Evolutionary conservation across 2,888 invertebrate species (phyloP).

Genomic region (Eristalinus aeneus): DNA sequence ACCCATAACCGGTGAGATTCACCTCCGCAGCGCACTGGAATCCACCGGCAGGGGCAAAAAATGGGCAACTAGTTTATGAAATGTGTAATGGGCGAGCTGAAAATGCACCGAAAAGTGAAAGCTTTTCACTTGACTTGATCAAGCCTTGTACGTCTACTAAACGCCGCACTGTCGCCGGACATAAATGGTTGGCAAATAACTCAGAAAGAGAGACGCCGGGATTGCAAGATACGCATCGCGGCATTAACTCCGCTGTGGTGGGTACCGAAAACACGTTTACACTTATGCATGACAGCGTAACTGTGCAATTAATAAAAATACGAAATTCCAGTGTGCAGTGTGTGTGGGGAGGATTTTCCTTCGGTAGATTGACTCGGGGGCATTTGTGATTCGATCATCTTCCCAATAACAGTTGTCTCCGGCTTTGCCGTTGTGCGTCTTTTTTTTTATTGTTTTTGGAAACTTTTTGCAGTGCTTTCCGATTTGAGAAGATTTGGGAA

Average conservation of each 20-base stretch:
- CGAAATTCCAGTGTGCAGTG: conserved; percentile 20
- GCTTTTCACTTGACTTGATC: conserved; percentile 55
- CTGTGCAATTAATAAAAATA: conserved; percentile 49
- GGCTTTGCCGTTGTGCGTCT: neutral
- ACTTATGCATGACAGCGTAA: neutral
- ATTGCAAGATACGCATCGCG: conserved; percentile 7
- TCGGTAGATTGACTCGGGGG: neutral
- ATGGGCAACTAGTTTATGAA: conserved; percentile 29
- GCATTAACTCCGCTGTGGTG: neutral
- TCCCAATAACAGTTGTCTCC: conserved; percentile 23
- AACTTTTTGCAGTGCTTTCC: neutral
- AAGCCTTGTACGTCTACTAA: neutral
- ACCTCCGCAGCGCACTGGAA: neutral
- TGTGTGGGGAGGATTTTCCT: neutral
- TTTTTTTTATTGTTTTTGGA: neutral
- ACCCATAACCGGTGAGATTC: conserved; percentile 1
- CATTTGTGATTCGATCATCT: conserved; percentile 44
- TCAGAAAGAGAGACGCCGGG: conserved; percentile 18
- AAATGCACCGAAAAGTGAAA: conserved; percentile 58
- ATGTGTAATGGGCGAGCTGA: neutral
- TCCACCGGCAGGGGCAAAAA: neutral
- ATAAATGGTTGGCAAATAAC: conserved; percentile 24
- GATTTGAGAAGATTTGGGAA: neutral
- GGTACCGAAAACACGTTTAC: conserved; percentile 36
- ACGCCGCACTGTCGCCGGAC: neutral